Base-by-base conservation (phyloP, 2,888 invertebrate genomes). In the Theristus sp. region DNA sequence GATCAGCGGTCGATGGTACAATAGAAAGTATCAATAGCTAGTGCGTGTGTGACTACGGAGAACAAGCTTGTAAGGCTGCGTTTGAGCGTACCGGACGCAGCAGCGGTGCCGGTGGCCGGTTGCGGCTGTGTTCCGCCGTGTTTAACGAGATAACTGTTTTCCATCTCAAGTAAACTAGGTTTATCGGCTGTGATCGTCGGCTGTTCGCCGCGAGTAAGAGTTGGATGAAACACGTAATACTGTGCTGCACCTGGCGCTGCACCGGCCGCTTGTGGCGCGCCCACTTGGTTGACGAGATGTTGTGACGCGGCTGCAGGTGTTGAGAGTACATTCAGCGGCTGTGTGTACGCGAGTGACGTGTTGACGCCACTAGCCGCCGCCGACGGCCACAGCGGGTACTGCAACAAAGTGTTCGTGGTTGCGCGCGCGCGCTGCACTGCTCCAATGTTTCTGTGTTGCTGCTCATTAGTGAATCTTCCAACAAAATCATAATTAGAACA, bases 211-310 rank as follows among this genome's bases (percentile, higher is more conserved):
- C 67, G 64, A 54, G 68, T 53, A 30, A 70, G 63, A 31, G 66
- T 65, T 30, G 73, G 73, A 61, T 73, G 73, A 60, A 73, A 73
- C 31, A 72, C 71, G 65, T 73, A 73, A 63, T 73, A 73, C 62
- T 69, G 69, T n/a, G 20, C 25, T 6, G 53, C 6, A 6, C 10
- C 20, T 13, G 38, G 38, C 24, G 27, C 27, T 27, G 54, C 13
- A 6, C 3, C 10, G 3, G 52, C 52, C 46, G 25, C 55, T n/a
- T n/a, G n/a, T 60, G 27, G 31, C 49, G 26, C 53, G 29, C 24
- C 59, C n/a, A n/a, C n/a, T n/a, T n/a, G n/a, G 25, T 29, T 25
- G 52, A 38, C 54, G 73, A 67, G n/a, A 66, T 28, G 28, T 58
- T 38, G 54, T n/a, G 57, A 47, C 20, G 47, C 25, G 29, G 25